Evolutionary conservation across 1,140 invertebrate species (phyloP).

Genomic region (Idris sp.): DNA sequence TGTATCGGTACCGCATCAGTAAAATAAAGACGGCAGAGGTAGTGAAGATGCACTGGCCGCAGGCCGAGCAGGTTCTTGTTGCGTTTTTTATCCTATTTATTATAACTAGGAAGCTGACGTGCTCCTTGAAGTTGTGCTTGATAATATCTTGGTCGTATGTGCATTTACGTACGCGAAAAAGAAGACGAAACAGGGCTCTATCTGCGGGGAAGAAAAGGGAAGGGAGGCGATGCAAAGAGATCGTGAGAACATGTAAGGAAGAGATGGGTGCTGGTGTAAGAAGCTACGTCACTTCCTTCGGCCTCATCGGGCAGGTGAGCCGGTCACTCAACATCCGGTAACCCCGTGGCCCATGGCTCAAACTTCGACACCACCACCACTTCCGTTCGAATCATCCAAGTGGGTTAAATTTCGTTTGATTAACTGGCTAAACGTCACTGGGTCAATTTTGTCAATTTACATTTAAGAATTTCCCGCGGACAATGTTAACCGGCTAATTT

Average conservation of each 20-base stretch:
- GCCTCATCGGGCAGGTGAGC: slow-evolving; percentile 63
- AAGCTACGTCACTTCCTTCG: slow-evolving; percentile 70
- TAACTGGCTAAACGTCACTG: no score
- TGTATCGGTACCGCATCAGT: slow-evolving; percentile 39
- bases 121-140: slow-evolving; percentile 61
- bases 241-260: slow-evolving; percentile 73
- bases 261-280: slow-evolving; percentile 59
- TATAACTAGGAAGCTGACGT: slow-evolving; percentile 75
- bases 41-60: slow-evolving; percentile 67
- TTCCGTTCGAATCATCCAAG: slow-evolving; percentile 69
- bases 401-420: no score
- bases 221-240: slow-evolving; percentile 65
- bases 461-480: no score
- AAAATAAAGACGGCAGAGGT: slow-evolving; percentile 32
- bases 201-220: slow-evolving; percentile 29
- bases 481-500: no score
- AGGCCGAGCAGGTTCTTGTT: slow-evolving; percentile 76
- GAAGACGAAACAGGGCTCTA: slow-evolving; percentile 37
- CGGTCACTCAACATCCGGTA: slow-evolving; percentile 71
- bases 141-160: slow-evolving; percentile 57
- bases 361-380: slow-evolving; percentile 54
- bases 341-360: slow-evolving; percentile 68
- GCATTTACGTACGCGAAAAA: slow-evolving; percentile 38
- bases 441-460: no score
- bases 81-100: slow-evolving; percentile 73